These are phyloP conservation scores for Acropternis orthonyx DNA, from an alignment of 2,797 vertebrate species.

Conservation along the genomic window DNA sequence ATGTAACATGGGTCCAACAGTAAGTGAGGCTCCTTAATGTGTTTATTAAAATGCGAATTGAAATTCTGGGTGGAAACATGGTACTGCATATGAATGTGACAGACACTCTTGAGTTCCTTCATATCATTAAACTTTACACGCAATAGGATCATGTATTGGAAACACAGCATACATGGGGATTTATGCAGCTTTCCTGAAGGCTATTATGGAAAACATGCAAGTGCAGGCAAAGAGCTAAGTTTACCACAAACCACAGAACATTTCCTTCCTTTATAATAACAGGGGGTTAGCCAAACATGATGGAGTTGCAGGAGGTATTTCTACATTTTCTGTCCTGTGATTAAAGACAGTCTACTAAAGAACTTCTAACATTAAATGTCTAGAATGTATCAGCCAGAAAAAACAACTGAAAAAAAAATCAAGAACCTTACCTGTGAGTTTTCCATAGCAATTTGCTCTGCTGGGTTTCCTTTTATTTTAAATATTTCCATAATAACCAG, in stretches of 20 bases:
- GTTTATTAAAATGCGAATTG: slow-evolving; percentile 36
- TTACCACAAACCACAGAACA: neutral
- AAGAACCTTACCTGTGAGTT: slow-evolving; percentile 2
- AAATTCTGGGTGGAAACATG: slow-evolving; percentile 6
- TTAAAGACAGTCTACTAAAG: neutral
- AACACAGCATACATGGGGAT: neutral
- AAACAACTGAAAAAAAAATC: neutral
- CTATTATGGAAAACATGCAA: neutral
- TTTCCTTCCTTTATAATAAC: neutral
- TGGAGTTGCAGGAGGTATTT: neutral
- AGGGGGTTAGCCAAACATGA: neutral
- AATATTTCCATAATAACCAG: slow-evolving; percentile 22
- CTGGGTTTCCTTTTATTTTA: slow-evolving; percentile 41
- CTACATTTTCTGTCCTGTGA: neutral
- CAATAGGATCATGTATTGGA: neutral
- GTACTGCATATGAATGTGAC: neutral
- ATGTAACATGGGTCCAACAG: neutral
- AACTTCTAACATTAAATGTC: neutral
- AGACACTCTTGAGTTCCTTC: neutral
- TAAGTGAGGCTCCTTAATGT: neutral
- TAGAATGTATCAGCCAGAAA: neutral
- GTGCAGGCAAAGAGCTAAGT: neutral
- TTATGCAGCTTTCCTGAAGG: neutral
- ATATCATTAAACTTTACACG: neutral
- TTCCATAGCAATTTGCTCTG: slow-evolving; percentile 29